Percentiles rank a stretch among this genome's conserved stretches.
Evolutionary conservation across 2,888 invertebrate species (phyloP).

Genomic region (Latrodectus elegans): DNA sequence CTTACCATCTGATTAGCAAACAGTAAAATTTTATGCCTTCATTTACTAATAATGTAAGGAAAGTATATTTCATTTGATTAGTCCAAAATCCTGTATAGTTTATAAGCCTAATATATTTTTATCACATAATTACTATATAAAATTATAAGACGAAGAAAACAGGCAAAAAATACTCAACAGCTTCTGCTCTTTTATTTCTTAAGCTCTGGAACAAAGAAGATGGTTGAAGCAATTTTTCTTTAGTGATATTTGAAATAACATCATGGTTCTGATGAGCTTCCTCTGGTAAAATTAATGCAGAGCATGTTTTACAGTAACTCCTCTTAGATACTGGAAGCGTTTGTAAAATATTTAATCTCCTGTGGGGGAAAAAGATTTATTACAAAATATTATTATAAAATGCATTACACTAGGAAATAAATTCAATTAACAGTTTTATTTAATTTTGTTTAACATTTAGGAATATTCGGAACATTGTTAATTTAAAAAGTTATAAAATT

Average conservation of each 20-base stretch:
- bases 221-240: conserved; percentile 72
- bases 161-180: conserved; percentile 74
- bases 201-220: conserved; percentile 80
- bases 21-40: too few relatives aligned
- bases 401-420: not conserved
- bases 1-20: too few relatives aligned
- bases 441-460: too few relatives aligned
- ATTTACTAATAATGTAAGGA: too few relatives aligned
- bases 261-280: conserved; percentile 73
- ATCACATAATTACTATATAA: not conserved
- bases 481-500: too few relatives aligned
- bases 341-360: conserved; percentile 76
- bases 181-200: conserved; percentile 86
- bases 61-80: too few relatives aligned
- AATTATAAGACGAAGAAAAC: not conserved
- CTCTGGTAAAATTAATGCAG: conserved; percentile 72
- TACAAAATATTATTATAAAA: conserved; percentile 4
- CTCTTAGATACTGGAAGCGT: conserved; percentile 60
- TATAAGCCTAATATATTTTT: too few relatives aligned
- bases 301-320: conserved; percentile 74
- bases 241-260: conserved; percentile 70
- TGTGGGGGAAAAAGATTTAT: conserved; percentile 73
- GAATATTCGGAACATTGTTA: too few relatives aligned
- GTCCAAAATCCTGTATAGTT: too few relatives aligned
- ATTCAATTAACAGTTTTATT: too few relatives aligned